These are phyloP conservation scores for Heteronetta atricapilla DNA, from an alignment of 2,113 vertebrate species.

Conservation along the genomic window DNA sequence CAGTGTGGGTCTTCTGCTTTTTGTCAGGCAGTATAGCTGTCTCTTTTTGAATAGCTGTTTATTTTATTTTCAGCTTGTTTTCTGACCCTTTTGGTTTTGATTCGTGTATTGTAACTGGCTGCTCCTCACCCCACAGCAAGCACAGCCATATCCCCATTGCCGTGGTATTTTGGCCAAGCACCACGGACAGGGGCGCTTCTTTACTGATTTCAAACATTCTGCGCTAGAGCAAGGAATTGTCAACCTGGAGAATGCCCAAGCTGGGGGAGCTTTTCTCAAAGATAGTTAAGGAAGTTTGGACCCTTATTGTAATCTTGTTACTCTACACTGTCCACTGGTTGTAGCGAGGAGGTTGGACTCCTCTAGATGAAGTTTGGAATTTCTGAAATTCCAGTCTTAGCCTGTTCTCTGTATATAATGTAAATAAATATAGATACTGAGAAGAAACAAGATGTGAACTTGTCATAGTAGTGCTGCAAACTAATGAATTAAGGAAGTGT, in stretches of 20 bases:
- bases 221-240: neutral
- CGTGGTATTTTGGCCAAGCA: neutral
- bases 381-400: neutral
- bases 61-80: neutral
- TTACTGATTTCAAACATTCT: accelerated
- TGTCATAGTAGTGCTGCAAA: neutral
- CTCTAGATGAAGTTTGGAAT: neutral
- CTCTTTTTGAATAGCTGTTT: neutral
- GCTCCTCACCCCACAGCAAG: neutral
- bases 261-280: neutral
- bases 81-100: neutral
- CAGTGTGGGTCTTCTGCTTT: neutral
- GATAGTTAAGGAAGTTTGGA: neutral
- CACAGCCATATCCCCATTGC: neutral
- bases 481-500: neutral
- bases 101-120: neutral
- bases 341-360: neutral
- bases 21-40: neutral
- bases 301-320: neutral
- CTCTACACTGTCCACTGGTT: neutral
- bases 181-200: constrained; percentile 55
- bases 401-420: neutral
- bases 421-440: neutral
- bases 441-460: neutral
- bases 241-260: neutral